Evolutionary conservation across 2,888 invertebrate species (phyloP), one percentile per base, ranked within the genome.

Genomic region (Ormyrus pomaceus): DNA sequence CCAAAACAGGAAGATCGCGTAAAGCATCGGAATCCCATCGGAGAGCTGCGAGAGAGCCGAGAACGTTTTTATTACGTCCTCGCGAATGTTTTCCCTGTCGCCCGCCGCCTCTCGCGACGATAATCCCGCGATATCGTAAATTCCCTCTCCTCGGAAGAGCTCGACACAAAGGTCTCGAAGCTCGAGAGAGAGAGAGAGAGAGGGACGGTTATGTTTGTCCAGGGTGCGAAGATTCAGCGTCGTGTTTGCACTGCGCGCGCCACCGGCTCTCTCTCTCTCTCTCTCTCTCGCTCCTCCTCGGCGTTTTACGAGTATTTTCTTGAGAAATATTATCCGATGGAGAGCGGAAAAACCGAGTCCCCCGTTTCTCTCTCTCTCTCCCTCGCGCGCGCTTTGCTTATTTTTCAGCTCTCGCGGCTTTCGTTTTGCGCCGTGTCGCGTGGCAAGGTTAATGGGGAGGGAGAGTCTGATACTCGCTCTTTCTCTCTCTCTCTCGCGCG

Each of bases 161-260:
- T 19, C 13, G 68, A 3, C 79, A 83, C 83, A 83, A 83, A 82
- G 80, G 78, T 34, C 77, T 53, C 48, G 58, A 55, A 76, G 45
- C 69, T 13, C 7, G 51, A 11, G 50, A 51, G 11, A 9, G 71
- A 71, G 62, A 48, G 51, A 11, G 50, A 51, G 11, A 9, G 71
- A 71, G 62, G 56, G 64, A 55, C 58, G 69, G 76, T 53, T 76
- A 59, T 83, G 83, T 84, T 84, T 84, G 83, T 81, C 77, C 76
- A 83, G 71, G 81, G 82, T 66, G 68, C 46, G 75, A 68, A 68
- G 68, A 66, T 75, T 59, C 68, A 76, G 62, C 66, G 50, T 11
- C 9, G 70, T 82, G 79, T 82, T 80, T 75, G 77, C 70, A 61
- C 62, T 62, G 73, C 65, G 51, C 53, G 69, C 56, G 62, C 66